Percentiles rank a stretch among this genome's conserved stretches.
Evolutionary conservation across 2,113 vertebrate genomes (phyloP).

Genomic region (Podiceps cristatus): DNA sequence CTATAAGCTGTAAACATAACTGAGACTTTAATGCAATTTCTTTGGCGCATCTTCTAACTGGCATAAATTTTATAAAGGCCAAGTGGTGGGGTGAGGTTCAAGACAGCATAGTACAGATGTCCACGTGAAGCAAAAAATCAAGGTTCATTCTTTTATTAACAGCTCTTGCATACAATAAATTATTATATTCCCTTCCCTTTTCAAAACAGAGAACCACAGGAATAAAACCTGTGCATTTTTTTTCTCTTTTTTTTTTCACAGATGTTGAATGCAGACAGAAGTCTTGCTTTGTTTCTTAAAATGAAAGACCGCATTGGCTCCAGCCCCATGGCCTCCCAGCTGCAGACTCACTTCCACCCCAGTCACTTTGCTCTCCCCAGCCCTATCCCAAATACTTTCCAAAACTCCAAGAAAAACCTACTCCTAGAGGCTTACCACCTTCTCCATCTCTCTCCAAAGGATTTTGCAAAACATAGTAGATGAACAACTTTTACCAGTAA

Average conservation of each 20-base stretch:
- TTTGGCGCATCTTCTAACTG: background rate
- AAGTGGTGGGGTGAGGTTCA: background rate
- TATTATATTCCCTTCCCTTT: background rate
- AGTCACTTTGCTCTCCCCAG: background rate
- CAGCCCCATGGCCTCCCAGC: background rate
- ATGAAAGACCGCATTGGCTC: background rate
- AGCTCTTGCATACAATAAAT: background rate
- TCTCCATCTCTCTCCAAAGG: background rate
- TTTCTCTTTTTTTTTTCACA: background rate
- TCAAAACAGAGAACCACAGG: background rate
- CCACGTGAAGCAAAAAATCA: background rate
- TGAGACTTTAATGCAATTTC: background rate
- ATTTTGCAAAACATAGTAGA: background rate
- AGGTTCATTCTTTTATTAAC: background rate
- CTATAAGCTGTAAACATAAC: background rate
- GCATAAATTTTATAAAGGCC: background rate
- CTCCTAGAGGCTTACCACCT: background rate
- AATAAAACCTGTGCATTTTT: background rate
- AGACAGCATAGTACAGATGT: background rate
- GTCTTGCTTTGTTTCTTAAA: background rate
- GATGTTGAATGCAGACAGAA: background rate
- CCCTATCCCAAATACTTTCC: background rate
- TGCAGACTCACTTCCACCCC: background rate
- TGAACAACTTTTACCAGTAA: background rate
- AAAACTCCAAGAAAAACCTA: background rate